phyloP scores from a whole-genome alignment of 1,140 invertebrate species.

The Lepidostoma basale region DNA sequence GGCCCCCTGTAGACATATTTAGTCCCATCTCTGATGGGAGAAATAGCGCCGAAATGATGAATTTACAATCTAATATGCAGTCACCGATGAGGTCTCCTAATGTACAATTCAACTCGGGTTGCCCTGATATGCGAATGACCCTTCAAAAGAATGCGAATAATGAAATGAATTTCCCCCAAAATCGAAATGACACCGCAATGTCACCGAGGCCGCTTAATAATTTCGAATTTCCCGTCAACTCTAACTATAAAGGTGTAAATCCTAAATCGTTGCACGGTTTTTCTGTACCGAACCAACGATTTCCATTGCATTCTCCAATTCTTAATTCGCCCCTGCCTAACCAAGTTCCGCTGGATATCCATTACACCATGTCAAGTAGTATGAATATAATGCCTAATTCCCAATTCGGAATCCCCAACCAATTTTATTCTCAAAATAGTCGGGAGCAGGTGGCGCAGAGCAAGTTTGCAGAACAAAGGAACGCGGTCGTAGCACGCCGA shows the following conservation, averaged over 20 bases:
- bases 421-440: too few relatives aligned
- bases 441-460: too few relatives aligned
- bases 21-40: neutral
- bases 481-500: too few relatives aligned
- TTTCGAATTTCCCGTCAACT: constrained; percentile 35
- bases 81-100: neutral
- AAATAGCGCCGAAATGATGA: neutral
- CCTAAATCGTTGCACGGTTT: constrained; percentile 34
- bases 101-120: too few relatives aligned
- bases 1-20: neutral
- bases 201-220: neutral
- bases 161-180: neutral
- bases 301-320: too few relatives aligned
- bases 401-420: too few relatives aligned
- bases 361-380: too few relatives aligned
- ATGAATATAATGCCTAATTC: too few relatives aligned
- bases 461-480: too few relatives aligned
- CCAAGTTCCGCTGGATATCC: too few relatives aligned
- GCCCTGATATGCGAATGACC: neutral
- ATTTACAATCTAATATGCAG: neutral
- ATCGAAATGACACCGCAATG: neutral
- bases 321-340: too few relatives aligned
- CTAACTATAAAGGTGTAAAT: constrained; percentile 40
- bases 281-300: too few relatives aligned
- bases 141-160: neutral